These are phyloP conservation scores for Drosophila mimica DNA, from an alignment of 2,888 invertebrate genomes.

Conservation along the genomic window DNA sequence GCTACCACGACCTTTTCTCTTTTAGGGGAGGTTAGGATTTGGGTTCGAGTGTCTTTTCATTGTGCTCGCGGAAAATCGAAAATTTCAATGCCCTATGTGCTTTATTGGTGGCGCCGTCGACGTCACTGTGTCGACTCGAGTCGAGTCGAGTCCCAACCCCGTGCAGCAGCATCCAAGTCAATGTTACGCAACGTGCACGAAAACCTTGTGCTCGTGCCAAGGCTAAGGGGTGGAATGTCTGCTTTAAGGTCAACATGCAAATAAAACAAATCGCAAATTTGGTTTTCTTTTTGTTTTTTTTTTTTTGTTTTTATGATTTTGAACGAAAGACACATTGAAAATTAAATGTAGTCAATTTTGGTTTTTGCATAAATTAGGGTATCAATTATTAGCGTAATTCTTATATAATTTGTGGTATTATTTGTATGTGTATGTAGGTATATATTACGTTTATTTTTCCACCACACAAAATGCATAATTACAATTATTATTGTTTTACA, in stretches of 20 bases:
- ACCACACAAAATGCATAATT: slow-evolving; percentile 79
- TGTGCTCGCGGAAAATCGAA: slow-evolving; percentile 65
- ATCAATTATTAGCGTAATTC: slow-evolving; percentile 68
- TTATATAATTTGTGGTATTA: slow-evolving; percentile 62
- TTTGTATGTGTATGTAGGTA: slow-evolving; percentile 51
- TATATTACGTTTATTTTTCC: slow-evolving; percentile 48
- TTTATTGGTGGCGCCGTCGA: slow-evolving; percentile 52
- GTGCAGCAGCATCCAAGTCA: slow-evolving; percentile 64
- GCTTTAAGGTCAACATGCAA: slow-evolving; percentile 64
- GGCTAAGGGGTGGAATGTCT: slow-evolving; percentile 35
- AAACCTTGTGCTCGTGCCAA: slow-evolving; percentile 59
- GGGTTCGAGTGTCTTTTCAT: slow-evolving; percentile 17
- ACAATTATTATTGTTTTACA: slow-evolving; percentile 78
- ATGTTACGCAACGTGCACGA: slow-evolving; percentile 68
- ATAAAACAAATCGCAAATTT: slow-evolving; percentile 57
- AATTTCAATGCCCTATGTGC: slow-evolving; percentile 48
- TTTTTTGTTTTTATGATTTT: slow-evolving; percentile 73
- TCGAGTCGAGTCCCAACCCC: slow-evolving; percentile 14
- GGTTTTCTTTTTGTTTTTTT: slow-evolving; percentile 41
- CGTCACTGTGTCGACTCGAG: slow-evolving; percentile 23
- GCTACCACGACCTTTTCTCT: slow-evolving; percentile 19
- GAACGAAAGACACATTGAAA: slow-evolving; percentile 83
- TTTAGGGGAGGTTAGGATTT: slow-evolving; percentile 2
- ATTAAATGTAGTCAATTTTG: slow-evolving; percentile 78
- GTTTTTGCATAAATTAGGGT: slow-evolving; percentile 71